A percentile compares a stretch with the other conserved stretches of the same genome.
Evolutionary conservation across 2,888 invertebrate species (phyloP).

Genomic region (Catocala sponsa): DNA sequence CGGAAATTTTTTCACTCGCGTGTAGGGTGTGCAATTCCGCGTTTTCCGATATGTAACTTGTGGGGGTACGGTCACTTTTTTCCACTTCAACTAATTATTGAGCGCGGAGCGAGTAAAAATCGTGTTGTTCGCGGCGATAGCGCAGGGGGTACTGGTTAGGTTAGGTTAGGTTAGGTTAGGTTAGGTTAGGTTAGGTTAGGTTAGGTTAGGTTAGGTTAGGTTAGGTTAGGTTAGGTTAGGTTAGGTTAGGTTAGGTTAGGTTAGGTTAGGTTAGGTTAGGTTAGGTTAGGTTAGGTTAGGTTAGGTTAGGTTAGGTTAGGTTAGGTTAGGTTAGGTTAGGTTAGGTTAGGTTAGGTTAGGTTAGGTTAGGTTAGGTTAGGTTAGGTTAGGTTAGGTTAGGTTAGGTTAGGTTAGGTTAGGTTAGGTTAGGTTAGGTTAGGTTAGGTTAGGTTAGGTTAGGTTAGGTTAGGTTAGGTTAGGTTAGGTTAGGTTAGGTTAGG

Average conservation of each 20-base stretch:
- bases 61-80: no score
- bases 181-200: slow-evolving; percentile 28
- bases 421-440: slow-evolving; percentile 27
- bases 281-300: slow-evolving; percentile 27
- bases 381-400: slow-evolving; percentile 27
- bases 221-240: slow-evolving; percentile 26
- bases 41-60: no score
- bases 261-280: slow-evolving; percentile 25
- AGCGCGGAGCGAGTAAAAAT: no score
- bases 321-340: slow-evolving; percentile 28
- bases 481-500: slow-evolving; percentile 23
- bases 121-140: no score
- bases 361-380: slow-evolving; percentile 30
- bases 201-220: slow-evolving; percentile 25
- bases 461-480: slow-evolving; percentile 29
- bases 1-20: no score
- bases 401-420: slow-evolving; percentile 26
- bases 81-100: no score
- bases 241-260: slow-evolving; percentile 23
- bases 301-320: slow-evolving; percentile 30
- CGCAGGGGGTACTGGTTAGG: no score
- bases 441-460: slow-evolving; percentile 20
- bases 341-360: slow-evolving; percentile 27
- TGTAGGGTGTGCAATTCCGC: no score
- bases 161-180: slow-evolving; percentile 27